A percentile compares a stretch with the other conserved stretches of the same genome.
Conservation (phyloP, 2,797 vertebrate species). For the Myotis findleyi region DNA sequence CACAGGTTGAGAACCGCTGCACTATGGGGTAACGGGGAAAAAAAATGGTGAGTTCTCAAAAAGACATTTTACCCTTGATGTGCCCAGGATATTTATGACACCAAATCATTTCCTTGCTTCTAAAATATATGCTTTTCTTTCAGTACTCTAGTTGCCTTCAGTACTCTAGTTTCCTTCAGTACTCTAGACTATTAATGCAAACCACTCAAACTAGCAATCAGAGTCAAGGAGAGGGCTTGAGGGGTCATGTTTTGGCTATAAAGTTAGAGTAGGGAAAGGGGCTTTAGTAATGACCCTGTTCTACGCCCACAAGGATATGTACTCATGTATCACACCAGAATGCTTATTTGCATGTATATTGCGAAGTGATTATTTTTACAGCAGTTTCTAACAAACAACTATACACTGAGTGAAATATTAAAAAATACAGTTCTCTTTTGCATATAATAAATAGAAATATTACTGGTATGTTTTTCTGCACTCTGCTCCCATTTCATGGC, state of each 20-base stretch:
- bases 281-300: neutral
- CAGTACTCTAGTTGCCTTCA: neutral
- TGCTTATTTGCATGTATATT: neutral
- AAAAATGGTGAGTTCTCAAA: neutral
- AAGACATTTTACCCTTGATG: constrained; percentile 21
- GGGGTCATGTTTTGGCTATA: neutral
- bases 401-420: neutral
- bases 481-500: neutral
- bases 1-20: no score
- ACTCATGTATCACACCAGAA: neutral
- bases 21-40: neutral
- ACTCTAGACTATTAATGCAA: neutral
- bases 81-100: neutral
- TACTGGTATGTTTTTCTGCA: neutral
- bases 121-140: constrained; percentile 49
- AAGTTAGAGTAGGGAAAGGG: neutral
- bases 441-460: neutral
- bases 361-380: neutral
- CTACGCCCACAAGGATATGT: neutral
- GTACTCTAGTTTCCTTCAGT: constrained; percentile 13
- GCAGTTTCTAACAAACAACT: neutral
- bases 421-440: constrained; percentile 20
- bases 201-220: neutral
- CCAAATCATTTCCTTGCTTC: constrained; percentile 27
- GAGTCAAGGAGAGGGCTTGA: neutral